Evolutionary conservation across 2,113 vertebrate genomes (phyloP).

Genomic region (Mormoops blainvillei): DNA sequence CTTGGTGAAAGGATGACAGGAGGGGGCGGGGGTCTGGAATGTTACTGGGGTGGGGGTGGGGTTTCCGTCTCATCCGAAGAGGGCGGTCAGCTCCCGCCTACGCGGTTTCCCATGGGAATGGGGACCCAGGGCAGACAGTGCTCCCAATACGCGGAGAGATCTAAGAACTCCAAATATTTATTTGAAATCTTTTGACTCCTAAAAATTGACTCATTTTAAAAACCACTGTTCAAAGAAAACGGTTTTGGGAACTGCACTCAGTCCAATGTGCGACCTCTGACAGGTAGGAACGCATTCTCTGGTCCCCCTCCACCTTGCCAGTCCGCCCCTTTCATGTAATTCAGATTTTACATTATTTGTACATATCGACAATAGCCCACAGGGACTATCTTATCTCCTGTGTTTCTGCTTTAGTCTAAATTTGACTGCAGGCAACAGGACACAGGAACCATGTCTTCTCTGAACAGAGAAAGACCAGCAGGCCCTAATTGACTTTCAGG

Average conservation of each 20-base stretch:
- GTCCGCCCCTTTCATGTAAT: background rate
- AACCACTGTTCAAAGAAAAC: background rate
- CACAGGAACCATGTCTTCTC: background rate
- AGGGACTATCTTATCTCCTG: background rate
- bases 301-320: background rate
- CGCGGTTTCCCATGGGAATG: background rate
- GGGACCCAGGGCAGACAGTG: background rate
- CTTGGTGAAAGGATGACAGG: background rate
- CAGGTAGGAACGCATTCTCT: background rate
- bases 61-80: background rate
- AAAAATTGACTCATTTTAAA: background rate
- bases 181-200: background rate
- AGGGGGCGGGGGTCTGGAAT: background rate
- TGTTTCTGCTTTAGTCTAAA: background rate
- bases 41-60: accelerated
- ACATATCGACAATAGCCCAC: background rate
- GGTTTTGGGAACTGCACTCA: background rate
- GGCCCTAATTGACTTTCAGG: background rate
- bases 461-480: background rate
- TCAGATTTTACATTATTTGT: background rate
- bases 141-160: background rate
- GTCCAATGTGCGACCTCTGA: too few relatives aligned
- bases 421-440: background rate
- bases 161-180: background rate
- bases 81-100: background rate